Conservation (phyloP, 1,140 invertebrate genomes). For the Pentalonia nigronervosa region DNA sequence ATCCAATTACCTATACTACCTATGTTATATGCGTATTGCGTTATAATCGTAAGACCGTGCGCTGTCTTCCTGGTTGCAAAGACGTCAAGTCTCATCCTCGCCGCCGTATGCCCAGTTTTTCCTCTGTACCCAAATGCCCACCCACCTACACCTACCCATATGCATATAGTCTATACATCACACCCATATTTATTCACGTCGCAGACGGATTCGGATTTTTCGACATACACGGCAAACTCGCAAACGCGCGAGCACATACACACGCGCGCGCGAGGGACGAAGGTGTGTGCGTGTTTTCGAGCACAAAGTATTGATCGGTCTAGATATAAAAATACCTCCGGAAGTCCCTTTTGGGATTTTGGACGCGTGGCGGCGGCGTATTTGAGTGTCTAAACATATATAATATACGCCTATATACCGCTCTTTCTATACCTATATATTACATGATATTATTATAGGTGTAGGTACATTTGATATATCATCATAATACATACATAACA, state of each 20-base stretch:
- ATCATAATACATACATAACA: no score
- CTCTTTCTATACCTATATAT: not conserved
- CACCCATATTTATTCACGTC: not conserved
- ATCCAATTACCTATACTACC: slow-evolving; percentile 23
- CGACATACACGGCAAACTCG: no score
- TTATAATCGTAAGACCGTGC: not conserved
- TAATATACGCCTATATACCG: not conserved
- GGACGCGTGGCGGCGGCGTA: not conserved
- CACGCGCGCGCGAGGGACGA: not conserved
- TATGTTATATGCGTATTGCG: not conserved
- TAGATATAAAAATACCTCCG: slow-evolving; percentile 24
- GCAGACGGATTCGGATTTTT: slow-evolving; percentile 6
- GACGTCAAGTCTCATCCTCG: slow-evolving; percentile 3
- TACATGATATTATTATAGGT: not conserved
- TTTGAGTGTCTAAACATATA: not conserved
- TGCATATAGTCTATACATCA: not conserved
- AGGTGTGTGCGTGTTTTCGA: not conserved
- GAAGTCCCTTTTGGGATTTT: slow-evolving; percentile 52
- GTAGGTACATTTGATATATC: no score
- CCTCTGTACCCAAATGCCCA: not conserved
- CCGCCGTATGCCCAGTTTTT: not conserved
- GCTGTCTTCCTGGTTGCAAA: not conserved
- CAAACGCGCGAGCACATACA: no score
- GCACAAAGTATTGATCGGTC: slow-evolving; percentile 36
- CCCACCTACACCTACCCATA: not conserved